Conservation (phyloP, 2,888 invertebrate genomes). For the Acrocera orbiculus region DNA sequence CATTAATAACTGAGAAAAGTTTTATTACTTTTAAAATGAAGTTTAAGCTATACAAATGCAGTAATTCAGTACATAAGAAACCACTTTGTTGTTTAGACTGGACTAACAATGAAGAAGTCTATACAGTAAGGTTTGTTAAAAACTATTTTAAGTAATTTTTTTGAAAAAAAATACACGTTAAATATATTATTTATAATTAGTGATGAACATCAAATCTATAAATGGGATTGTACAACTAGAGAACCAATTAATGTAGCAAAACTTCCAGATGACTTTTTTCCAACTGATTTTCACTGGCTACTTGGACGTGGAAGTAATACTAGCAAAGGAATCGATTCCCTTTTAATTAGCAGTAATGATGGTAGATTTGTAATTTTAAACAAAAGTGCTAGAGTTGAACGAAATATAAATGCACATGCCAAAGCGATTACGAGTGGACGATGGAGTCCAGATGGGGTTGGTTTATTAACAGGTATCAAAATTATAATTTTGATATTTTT, state of each 20-base stretch:
- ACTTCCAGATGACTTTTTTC: slow-evolving; percentile 66
- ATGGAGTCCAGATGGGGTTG: slow-evolving; percentile 92
- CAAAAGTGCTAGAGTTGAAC: slow-evolving; percentile 80
- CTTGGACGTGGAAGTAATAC: slow-evolving; percentile 29
- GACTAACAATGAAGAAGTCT: slow-evolving; percentile 86
- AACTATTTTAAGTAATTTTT: not conserved
- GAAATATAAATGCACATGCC: slow-evolving; percentile 80
- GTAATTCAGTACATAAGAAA: slow-evolving; percentile 56
- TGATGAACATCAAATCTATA: slow-evolving; percentile 80
- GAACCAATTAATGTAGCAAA: slow-evolving; percentile 61
- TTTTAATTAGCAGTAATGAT: slow-evolving; percentile 74
- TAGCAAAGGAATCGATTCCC: slow-evolving; percentile 43
- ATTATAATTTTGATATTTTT: too few species aligned
- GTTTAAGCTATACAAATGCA: slow-evolving; percentile 60
- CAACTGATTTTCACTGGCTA: slow-evolving; percentile 80
- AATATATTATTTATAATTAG: slow-evolving; percentile 30
- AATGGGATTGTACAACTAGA: slow-evolving; percentile 71
- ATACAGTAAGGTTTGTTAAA: slow-evolving; percentile 56
- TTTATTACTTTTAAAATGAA: slow-evolving; percentile 52
- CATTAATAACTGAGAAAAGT: too few species aligned
- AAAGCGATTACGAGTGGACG: slow-evolving; percentile 74
- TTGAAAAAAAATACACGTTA: too few species aligned
- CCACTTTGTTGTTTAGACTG: slow-evolving; percentile 84
- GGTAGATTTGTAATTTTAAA: slow-evolving; percentile 79
- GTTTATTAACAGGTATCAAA: slow-evolving; percentile 46